Evolutionary conservation across 2,888 invertebrate species (phyloP), one percentile per base, ranked within the genome.

Genomic region (Mimachlamys varia): DNA sequence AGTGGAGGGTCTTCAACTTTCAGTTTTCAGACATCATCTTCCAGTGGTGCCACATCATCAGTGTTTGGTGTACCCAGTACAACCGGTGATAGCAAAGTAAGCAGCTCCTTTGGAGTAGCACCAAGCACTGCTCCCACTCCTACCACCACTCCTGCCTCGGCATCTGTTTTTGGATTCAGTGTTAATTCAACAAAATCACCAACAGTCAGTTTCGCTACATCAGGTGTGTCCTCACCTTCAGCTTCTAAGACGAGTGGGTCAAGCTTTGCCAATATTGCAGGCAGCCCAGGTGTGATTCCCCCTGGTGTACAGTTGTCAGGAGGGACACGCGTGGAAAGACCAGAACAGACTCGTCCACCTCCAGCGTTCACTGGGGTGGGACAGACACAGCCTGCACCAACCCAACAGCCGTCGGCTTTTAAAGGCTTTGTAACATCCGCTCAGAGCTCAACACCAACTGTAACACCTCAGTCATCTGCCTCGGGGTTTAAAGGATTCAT

Each of bases 31-130:
- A 76, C 76, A 76, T 44, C 44, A 44, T 33, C 76, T 33, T 7
- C 88, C 44, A 15, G 88, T 38, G n/a, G 38, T 53, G 12, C 53
- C 22, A 38, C 89, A 38, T 37, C 89, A 0, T 37, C 89, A 0
- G 89, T 38, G 44, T 89, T 89, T 91, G 90, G 90, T 38, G 37
- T 88, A 58, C 22, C 90, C 15, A 62, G 88, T 55, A 62, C 90
- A 27, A 37, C 89, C 38, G 19, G 90, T 53, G 33, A 38, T 55
- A 87, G 22, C 33, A 87, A 53, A 33, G 22, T 76, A 88, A 53
- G 88, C 19, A 49, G 53, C 27, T 27, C 90, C 88, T 90, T 87
- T 90, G 90, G 89, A 88, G 50, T 53, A 19, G 33, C 87, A 62
- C 53, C 88, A 19, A 19, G 53, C 53, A 27, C 19, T 58, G 50